These are phyloP conservation scores for Pectinophora gossypiella DNA, from an alignment of 1,140 invertebrate species.

Conservation along the genomic window DNA sequence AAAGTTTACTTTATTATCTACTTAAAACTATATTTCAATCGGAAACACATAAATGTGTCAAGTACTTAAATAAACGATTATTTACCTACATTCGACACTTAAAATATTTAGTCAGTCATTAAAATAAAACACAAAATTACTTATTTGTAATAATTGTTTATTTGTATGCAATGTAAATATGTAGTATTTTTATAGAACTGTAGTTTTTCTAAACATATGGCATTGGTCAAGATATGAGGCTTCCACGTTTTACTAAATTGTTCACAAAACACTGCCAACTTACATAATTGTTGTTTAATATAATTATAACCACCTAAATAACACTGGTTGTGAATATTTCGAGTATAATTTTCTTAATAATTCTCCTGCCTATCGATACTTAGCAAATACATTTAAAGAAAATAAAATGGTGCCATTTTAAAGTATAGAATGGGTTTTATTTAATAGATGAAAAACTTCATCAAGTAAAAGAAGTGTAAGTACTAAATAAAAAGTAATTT, in stretches of 20 bases:
- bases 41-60: too few relatives aligned
- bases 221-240: too few relatives aligned
- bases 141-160: too few relatives aligned
- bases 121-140: too few relatives aligned
- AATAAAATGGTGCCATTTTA: constrained; percentile 60
- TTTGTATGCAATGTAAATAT: background rate
- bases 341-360: constrained; percentile 34
- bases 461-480: too few relatives aligned
- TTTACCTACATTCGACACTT: too few relatives aligned
- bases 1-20: background rate
- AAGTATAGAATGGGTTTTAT: constrained; percentile 12
- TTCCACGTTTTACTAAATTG: background rate
- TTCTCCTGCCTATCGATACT: constrained; percentile 20
- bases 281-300: background rate
- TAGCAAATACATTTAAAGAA: constrained; percentile 21
- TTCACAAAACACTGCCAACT: background rate
- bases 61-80: too few relatives aligned
- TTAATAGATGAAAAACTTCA: constrained; percentile 13
- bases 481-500: too few relatives aligned
- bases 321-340: constrained; percentile 57
- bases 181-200: background rate
- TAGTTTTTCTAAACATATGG: too few relatives aligned
- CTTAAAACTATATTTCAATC: background rate
- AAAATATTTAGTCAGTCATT: too few relatives aligned
- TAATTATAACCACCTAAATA: constrained; percentile 33